These are phyloP conservation scores for Clivina fossor DNA, from an alignment of 2,888 invertebrate genomes.

Conservation along the genomic window DNA sequence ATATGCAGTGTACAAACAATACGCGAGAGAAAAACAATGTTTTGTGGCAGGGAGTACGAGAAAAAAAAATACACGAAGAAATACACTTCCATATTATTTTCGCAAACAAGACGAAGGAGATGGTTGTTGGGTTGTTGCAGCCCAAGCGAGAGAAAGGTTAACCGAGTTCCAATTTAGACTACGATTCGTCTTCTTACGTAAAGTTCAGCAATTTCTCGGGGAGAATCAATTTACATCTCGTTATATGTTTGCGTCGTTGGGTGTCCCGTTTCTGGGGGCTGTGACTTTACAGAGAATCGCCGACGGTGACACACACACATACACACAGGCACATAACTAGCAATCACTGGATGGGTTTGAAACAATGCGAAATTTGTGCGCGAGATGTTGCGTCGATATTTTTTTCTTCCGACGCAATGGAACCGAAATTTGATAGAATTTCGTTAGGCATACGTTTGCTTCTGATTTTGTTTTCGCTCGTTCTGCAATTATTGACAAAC, in stretches of 20 bases:
- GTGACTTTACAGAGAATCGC: neutral
- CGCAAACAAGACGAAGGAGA: conserved; percentile 24
- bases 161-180: conserved; percentile 49
- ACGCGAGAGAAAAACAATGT: conserved; percentile 29
- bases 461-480: no score
- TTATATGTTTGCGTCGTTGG: conserved; percentile 42
- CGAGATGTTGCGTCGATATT: no score
- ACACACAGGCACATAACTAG: conserved; percentile 16
- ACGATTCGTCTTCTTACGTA: conserved; percentile 52
- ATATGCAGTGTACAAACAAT: conserved; percentile 30
- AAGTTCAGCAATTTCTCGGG: conserved; percentile 52
- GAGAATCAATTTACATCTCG: conserved; percentile 54
- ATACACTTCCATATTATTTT: conserved; percentile 31
- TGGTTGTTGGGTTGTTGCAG: no score
- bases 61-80: no score
- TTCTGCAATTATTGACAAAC: no score
- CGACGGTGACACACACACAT: conserved; percentile 10
- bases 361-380: no score
- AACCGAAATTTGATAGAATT: no score
- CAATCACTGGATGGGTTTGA: conserved; percentile 1
- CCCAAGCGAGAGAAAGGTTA: conserved; percentile 46
- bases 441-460: no score
- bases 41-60: no score
- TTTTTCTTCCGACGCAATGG: no score
- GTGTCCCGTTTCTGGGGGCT: neutral